Conservation (phyloP, 2,888 invertebrate species). For the Neoitamus cyanurus region DNA sequence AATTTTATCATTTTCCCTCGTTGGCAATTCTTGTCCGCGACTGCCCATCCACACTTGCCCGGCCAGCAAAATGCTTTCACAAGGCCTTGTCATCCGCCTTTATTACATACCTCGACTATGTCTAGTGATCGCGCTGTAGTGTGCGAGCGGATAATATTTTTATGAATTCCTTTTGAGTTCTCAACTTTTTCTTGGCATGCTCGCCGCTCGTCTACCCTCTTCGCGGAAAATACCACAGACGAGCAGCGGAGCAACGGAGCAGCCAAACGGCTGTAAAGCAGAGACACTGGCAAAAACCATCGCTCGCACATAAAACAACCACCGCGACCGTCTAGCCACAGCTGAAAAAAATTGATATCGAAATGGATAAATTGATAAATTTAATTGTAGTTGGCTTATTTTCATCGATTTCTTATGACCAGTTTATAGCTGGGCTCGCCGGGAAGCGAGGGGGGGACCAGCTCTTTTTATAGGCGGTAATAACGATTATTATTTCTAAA, state of each 20-base stretch:
- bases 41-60: slow-evolving; percentile 15
- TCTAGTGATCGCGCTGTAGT: neutral
- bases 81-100: slow-evolving; percentile 33
- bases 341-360: slow-evolving; percentile 13
- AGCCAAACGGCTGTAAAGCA: neutral
- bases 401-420: neutral
- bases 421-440: neutral
- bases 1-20: slow-evolving; percentile 43
- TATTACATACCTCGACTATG: slow-evolving; percentile 3
- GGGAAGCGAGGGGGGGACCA: neutral
- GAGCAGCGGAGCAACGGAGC: neutral
- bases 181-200: slow-evolving; percentile 3
- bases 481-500: slow-evolving; percentile 33
- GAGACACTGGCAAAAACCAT: slow-evolving; percentile 7
- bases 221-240: neutral
- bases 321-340: neutral
- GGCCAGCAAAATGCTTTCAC: neutral
- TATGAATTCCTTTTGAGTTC: slow-evolving; percentile 40
- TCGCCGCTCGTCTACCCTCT: neutral
- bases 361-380: slow-evolving; percentile 46
- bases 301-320: neutral
- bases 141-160: slow-evolving; percentile 33
- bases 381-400: slow-evolving; percentile 43
- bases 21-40: slow-evolving; percentile 38
- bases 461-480: slow-evolving; percentile 29